These are phyloP conservation scores for Heliothis subflexa DNA, from an alignment of 1,140 invertebrate species.

Conservation along the genomic window DNA sequence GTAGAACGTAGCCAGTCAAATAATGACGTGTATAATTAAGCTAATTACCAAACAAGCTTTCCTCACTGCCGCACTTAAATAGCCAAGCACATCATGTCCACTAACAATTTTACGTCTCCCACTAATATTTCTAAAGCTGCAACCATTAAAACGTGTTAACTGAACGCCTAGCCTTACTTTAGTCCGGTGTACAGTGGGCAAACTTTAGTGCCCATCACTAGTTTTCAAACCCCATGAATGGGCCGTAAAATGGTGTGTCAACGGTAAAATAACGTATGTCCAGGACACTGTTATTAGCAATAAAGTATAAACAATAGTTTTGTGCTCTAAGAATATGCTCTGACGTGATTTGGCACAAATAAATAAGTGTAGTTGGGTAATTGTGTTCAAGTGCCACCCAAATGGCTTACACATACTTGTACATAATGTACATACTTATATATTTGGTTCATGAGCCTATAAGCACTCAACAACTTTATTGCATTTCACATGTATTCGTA, in stretches of 20 bases:
- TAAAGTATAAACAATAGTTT: conserved; percentile 33
- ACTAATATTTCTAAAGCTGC: conserved; percentile 29
- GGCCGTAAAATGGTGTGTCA: conserved; percentile 38
- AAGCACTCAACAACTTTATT: no score
- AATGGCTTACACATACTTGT: no score
- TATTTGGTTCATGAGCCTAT: no score
- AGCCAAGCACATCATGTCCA: not conserved
- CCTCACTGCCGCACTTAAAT: not conserved
- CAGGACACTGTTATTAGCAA: conserved; percentile 21
- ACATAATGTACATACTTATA: not conserved
- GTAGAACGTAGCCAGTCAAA: no score
- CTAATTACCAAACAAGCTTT: not conserved
- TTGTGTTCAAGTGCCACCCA: no score
- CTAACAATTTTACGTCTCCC: conserved; percentile 12
- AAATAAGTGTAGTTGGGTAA: not conserved
- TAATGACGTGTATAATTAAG: not conserved
- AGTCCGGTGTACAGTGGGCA: not conserved
- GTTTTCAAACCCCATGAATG: conserved; percentile 24
- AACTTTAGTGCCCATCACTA: conserved; percentile 34
- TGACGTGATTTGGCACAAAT: conserved; percentile 16
- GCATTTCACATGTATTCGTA: no score
- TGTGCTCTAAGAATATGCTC: conserved; percentile 14
- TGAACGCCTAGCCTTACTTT: conserved; percentile 6
- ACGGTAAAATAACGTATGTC: conserved; percentile 35
- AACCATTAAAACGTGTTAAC: conserved; percentile 37